Percentiles rank a stretch among this genome's conserved stretches.
These are phyloP conservation scores for Elanoides forficatus DNA, from an alignment of 2,113 vertebrate species.

Conservation along the genomic window DNA sequence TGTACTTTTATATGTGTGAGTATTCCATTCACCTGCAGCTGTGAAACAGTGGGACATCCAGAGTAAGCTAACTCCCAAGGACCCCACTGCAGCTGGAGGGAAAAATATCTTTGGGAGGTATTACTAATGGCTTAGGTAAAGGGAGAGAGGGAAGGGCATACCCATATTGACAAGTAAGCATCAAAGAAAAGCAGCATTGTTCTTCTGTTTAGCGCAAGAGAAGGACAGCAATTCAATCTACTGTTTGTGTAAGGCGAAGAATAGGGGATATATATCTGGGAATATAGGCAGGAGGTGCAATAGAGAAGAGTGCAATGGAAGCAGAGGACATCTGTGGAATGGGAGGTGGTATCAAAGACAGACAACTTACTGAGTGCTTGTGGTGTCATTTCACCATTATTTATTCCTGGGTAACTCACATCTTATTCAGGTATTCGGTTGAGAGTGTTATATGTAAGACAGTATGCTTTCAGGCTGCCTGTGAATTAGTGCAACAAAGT, in stretches of 20 bases:
- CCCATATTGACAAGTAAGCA: not conserved
- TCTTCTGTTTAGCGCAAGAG: not conserved
- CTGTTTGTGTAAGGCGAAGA: not conserved
- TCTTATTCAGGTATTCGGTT: conserved; percentile 3
- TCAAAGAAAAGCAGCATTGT: conserved; percentile 41
- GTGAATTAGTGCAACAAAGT: conserved; percentile 8
- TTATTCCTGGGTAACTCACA: conserved; percentile 18
- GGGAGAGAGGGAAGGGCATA: not conserved
- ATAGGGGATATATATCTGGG: not conserved
- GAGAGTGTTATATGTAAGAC: conserved; percentile 3
- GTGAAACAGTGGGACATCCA: not conserved
- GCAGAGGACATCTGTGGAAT: conserved; percentile 31
- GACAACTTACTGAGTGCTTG: not conserved
- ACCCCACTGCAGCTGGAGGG: not conserved
- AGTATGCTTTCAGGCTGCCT: conserved; percentile 36
- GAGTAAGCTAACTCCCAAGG: not conserved
- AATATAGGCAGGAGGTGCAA: conserved; percentile 3
- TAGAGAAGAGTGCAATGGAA: conserved; percentile 17
- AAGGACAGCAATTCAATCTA: not conserved
- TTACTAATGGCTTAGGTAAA: not conserved
- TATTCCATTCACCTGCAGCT: not conserved
- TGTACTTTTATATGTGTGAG: not conserved
- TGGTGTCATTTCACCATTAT: conserved; percentile 45
- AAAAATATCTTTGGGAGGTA: not conserved
- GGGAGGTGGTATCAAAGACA: not conserved